Conservation (phyloP, 2,113 vertebrate genomes). For the Microtus pennsylvanicus region DNA sequence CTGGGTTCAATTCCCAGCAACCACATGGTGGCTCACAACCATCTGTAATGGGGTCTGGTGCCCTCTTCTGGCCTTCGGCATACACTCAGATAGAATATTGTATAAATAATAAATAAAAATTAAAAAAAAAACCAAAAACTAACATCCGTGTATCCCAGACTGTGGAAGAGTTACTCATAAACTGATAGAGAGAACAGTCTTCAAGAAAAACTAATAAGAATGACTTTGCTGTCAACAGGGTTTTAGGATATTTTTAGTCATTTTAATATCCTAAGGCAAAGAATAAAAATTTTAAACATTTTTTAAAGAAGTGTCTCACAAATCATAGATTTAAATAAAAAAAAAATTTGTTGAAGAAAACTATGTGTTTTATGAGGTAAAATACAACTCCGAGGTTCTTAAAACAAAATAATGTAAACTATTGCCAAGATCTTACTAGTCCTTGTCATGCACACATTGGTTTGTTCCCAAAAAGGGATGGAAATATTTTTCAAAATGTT, state of each 20-base stretch:
- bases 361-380: constrained; percentile 59
- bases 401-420: constrained; percentile 55
- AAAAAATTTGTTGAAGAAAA: constrained; percentile 52
- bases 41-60: no score
- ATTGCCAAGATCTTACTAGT: constrained; percentile 61
- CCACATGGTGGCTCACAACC: no score
- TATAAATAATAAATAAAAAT: no score
- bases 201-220: not conserved
- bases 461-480: constrained; percentile 36
- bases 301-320: constrained; percentile 25
- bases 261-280: not conserved
- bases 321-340: constrained; percentile 22
- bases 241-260: not conserved
- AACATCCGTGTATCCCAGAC: not conserved
- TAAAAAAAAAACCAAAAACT: not conserved
- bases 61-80: no score
- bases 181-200: not conserved
- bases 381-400: constrained; percentile 53
- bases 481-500: constrained; percentile 1
- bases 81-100: no score
- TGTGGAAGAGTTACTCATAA: not conserved
- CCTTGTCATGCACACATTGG: constrained; percentile 28
- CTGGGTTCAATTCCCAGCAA: no score
- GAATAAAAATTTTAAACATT: not conserved
- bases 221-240: not conserved